A percentile compares a stretch with the other conserved stretches of the same genome.
phyloP scores from a whole-genome alignment of 2,797 vertebrate species.

The Discoglossus pictus region DNA sequence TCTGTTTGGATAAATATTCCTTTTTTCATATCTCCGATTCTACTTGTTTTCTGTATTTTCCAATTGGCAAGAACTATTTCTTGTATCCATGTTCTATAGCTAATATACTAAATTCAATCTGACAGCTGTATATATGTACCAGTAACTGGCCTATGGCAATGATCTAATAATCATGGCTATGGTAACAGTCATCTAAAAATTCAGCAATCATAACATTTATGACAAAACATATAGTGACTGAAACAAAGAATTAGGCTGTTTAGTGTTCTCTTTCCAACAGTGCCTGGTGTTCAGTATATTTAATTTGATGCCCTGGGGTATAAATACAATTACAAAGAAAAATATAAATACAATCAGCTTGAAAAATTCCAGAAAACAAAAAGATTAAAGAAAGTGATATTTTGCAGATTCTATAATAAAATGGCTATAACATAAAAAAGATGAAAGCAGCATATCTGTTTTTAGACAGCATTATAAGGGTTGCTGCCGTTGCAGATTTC shows the following conservation, averaged over 20 bases:
- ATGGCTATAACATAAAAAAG: too few species aligned
- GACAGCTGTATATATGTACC: constrained; percentile 64
- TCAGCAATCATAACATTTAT: constrained; percentile 56
- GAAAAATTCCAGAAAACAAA: too few species aligned
- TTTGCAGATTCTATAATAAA: too few species aligned
- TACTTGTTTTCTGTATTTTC: constrained; percentile 39
- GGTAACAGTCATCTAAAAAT: constrained; percentile 63
- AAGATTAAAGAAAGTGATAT: too few species aligned
- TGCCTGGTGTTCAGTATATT: constrained; percentile 38
- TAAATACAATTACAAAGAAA: too few species aligned
- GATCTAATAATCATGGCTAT: constrained; percentile 63
- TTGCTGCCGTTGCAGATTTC: too few species aligned
- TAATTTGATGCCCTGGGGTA: constrained; percentile 37
- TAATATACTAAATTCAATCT: constrained; percentile 63
- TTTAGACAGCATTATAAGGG: too few species aligned
- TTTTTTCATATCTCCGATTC: background rate
- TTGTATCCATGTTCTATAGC: constrained; percentile 55
- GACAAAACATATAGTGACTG: constrained; percentile 59
- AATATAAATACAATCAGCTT: too few species aligned
- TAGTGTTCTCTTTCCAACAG: constrained; percentile 44
- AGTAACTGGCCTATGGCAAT: constrained; percentile 60
- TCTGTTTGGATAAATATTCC: background rate
- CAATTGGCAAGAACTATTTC: constrained; percentile 58
- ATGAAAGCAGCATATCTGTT: too few species aligned
- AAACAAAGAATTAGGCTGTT: constrained; percentile 49